These are phyloP conservation scores for Oryzias javanicus DNA, from an alignment of 2,113 vertebrate species.

Conservation along the genomic window DNA sequence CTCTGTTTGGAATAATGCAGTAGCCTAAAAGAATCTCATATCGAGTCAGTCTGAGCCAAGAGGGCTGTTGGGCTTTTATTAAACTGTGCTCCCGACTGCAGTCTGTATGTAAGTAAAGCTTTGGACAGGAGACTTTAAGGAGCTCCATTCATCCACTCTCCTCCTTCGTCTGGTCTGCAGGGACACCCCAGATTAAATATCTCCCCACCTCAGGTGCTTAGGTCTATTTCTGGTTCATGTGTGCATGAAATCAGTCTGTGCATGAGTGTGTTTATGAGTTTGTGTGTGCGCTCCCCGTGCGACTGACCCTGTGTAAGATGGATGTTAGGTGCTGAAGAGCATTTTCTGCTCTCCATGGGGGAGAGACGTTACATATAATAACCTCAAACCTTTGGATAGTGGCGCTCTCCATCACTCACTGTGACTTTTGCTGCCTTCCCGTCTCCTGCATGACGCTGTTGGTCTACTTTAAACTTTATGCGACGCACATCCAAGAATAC, in stretches of 20 bases:
- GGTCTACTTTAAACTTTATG: conserved; percentile 2
- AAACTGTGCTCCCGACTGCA: too few relatives aligned
- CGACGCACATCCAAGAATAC: too few relatives aligned
- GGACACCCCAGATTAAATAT: conserved; percentile 21
- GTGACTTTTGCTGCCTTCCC: conserved; percentile 12
- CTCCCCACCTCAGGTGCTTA: neutral
- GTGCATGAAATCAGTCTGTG: neutral
- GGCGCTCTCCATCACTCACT: conserved; percentile 30
- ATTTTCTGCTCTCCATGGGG: conserved; percentile 26
- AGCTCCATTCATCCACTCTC: neutral
- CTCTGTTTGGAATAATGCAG: too few relatives aligned
- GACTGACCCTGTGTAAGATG: conserved; percentile 32
- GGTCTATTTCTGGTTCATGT: conserved; percentile 11
- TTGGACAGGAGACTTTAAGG: conserved; percentile 6
- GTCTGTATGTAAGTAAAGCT: too few relatives aligned
- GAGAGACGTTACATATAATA: conserved; percentile 44
- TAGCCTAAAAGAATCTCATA: too few relatives aligned
- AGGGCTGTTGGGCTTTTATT: too few relatives aligned
- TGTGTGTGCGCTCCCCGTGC: conserved; percentile 12
- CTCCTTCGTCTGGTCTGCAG: conserved; percentile 1
- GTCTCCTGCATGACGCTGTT: conserved; percentile 17
- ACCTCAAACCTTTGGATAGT: conserved; percentile 22
- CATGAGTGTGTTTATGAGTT: conserved; percentile 7
- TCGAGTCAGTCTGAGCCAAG: too few relatives aligned
- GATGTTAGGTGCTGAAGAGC: conserved; percentile 42